Base-by-base conservation (phyloP, 2,888 invertebrate genomes). In the Muscina levida region DNA sequence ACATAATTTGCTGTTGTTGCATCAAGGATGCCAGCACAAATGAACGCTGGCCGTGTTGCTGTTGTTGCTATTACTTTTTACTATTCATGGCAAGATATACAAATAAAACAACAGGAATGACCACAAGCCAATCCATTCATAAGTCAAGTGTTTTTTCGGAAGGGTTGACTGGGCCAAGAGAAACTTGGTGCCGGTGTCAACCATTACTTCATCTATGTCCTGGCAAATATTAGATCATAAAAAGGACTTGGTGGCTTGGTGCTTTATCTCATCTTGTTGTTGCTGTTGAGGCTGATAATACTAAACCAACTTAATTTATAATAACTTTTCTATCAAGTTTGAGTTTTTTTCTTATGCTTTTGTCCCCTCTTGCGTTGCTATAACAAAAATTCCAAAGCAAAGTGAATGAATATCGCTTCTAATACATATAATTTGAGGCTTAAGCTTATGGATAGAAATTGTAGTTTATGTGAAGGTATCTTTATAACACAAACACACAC, bases 41-140 rank as follows among this genome's bases (percentile, higher is more conserved):
- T n/a, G n/a, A n/a, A n/a, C n/a, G n/a, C n/a, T n/a, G n/a, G 31
- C 8, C 31, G 31, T 53, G 48, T 3, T 17, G 19, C 5, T 48
- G 48, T 2, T 48, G 48, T 48, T 37, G 42, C 13, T 19, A 22
- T 53, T 53, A 53, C 53, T 24, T 17, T 17, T 24, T 53, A 24
- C 53, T 24, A 53, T 62, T 39, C 62, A 62, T 62, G 22, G 59
- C 59, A 59, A 4, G 4, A 2, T n/a, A 13, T 46, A 15, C 46
- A 46, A 67, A 37, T 31, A 67, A 17, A 72, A 39, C 24, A 57
- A 17, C 5, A 56, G 53, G 51, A 26, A 42, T 73, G 70, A 66
- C 73, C 72, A 70, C 57, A 56, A 76, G 57, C 48, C 71, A 19
- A 59, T 11, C 26, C 71, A 65, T 77, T 80, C 77, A 73, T 13